phyloP scores from a whole-genome alignment of 1,140 invertebrate genomes.

The Musca domestica region DNA sequence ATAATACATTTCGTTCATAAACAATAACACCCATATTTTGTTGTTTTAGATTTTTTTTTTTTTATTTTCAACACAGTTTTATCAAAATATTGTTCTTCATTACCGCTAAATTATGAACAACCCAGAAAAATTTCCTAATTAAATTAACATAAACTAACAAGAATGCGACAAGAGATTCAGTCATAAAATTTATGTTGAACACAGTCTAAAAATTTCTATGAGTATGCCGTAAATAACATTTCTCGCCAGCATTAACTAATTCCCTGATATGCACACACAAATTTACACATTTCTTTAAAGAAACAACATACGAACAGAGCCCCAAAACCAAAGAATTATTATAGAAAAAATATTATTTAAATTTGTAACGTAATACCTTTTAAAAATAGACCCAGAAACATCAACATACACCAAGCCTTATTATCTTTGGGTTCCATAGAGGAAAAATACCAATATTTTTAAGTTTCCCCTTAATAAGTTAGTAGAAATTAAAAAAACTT shows the following conservation, averaged over 20 bases:
- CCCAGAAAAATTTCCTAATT: background rate
- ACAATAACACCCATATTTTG: no score
- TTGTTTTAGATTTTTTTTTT: no score
- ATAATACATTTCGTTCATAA: no score
- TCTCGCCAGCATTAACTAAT: no score
- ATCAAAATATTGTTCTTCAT: no score
- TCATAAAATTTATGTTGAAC: slow-evolving; percentile 19
- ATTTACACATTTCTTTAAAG: background rate
- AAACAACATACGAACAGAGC: background rate
- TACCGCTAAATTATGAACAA: no score
- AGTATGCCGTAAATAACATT: background rate
- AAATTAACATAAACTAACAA: slow-evolving; percentile 6
- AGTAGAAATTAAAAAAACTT: no score
- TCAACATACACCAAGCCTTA: background rate
- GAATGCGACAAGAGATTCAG: background rate
- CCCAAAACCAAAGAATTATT: background rate
- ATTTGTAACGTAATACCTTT: slow-evolving; percentile 1
- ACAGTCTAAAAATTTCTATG: slow-evolving; percentile 3
- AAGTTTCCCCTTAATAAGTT: no score
- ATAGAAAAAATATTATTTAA: background rate
- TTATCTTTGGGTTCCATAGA: no score
- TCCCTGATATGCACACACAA: no score
- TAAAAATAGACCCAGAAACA: slow-evolving; percentile 6
- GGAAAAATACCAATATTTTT: no score
- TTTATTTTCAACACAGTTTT: no score